Base-by-base conservation (phyloP, 2,113 vertebrate genomes). In the Geococcyx californianus region DNA sequence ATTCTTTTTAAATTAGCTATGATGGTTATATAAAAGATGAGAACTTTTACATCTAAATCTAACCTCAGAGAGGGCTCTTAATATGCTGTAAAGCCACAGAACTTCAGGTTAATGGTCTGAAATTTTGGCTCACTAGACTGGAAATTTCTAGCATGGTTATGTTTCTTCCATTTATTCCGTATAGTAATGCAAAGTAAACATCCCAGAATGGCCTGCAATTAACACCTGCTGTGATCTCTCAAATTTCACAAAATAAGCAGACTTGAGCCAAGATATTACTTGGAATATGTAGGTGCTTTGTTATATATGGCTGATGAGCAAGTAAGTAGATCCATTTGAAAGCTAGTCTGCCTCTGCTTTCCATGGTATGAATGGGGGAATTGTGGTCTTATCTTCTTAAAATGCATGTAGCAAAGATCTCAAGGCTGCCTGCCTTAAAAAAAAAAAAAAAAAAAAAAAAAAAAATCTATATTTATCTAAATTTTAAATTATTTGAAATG, bases 151-250 rank as follows among this genome's bases (percentile, higher is more conserved):
- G 9, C 26, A 59, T 44, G 45, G 44, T 74, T 86, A 51, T 82
- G 29, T 93, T 95, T 96, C 87, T 95, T 94, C 59, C 82, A 93
- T 86, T 88, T 92, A 24, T 67, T 78, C 42, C 2, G 1, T 51
- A 31, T 5, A 93, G 23, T 78, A 89, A 92, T 79, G 42, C 40
- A 93, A 93, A 17, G 23, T 89, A 96, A 95, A 95, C 34, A 91
- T 66, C 80, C 33, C 58, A 90, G 45, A 96, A 90, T 84, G 44
- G 28, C 58, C 68, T 90, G 73, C 49, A 95, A 91, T 91, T 94
- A 87, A 55, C 74, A 76, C 90, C 49, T 86, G 72, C 85, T 96
- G 52, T 49, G 44, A 76, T 80, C 28, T 86, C 92, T 96, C 68
- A 38, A 4, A 73, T 97, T 95, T 92, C 82, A 72, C 55, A 80